Percentiles rank a stretch among this genome's conserved stretches.
Evolutionary conservation across 2,888 invertebrate species (phyloP).

Genomic region (Acleris emargana): DNA sequence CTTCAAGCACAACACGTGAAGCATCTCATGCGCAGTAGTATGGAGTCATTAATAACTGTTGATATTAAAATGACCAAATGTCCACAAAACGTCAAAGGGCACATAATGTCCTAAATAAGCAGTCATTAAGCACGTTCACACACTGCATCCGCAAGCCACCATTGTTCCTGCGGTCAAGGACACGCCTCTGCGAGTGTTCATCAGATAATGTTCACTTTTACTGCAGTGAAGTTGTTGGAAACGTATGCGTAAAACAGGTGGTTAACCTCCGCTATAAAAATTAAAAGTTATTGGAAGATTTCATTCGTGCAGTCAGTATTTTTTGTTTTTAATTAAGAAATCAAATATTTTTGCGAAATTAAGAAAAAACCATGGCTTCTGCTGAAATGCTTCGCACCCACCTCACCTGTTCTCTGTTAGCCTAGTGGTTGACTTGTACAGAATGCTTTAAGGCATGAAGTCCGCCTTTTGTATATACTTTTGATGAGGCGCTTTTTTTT

Average conservation of each 20-base stretch:
- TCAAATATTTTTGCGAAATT: too few relatives aligned
- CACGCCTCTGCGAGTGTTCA: constrained; percentile 27
- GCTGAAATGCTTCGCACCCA: too few relatives aligned
- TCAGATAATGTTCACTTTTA: constrained; percentile 30
- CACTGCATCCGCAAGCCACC: constrained; percentile 32
- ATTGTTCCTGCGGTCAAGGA: constrained; percentile 35
- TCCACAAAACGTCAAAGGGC: constrained; percentile 11
- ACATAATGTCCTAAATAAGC: constrained; percentile 29
- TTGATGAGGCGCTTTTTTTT: too few relatives aligned
- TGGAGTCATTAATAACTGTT: neutral
- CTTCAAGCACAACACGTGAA: too few relatives aligned
- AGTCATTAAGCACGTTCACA: constrained; percentile 24
- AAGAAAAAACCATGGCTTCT: too few relatives aligned
- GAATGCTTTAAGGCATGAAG: too few relatives aligned
- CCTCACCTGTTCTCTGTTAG: too few relatives aligned
- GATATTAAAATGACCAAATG: constrained; percentile 5
- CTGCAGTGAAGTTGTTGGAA: constrained; percentile 18
- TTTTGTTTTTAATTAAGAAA: too few relatives aligned
- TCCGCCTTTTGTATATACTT: too few relatives aligned
- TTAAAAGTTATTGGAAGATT: neutral
- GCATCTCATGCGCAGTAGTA: too few relatives aligned
- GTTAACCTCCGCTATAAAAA: neutral
- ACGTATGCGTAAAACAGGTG: constrained; percentile 2
- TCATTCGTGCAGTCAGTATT: neutral
- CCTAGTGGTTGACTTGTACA: too few relatives aligned